A percentile compares a stretch with the other conserved stretches of the same genome.
These are phyloP conservation scores for Polypterus senegalus DNA, from an alignment of 2,113 vertebrate species.

Conservation along the genomic window DNA sequence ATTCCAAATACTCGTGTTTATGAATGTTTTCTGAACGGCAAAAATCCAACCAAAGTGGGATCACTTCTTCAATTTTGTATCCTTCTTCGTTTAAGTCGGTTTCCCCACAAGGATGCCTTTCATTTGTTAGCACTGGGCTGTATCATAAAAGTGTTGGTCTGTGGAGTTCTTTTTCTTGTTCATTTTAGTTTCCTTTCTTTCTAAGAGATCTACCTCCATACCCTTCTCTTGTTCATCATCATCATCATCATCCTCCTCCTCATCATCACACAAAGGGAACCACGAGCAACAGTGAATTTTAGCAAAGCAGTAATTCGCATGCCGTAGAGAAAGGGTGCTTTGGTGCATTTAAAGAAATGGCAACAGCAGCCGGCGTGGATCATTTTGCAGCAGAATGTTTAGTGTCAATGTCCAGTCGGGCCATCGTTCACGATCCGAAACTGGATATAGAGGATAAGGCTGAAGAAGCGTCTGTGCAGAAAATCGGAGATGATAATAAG, in stretches of 20 bases:
- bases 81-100: constrained; percentile 33
- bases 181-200: constrained; percentile 35
- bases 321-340: constrained; percentile 34
- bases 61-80: constrained; percentile 18
- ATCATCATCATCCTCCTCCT: constrained; percentile 3
- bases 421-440: constrained; percentile 64
- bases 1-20: constrained; percentile 27
- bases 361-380: constrained; percentile 64
- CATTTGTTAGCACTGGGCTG: constrained; percentile 49
- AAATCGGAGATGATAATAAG: constrained; percentile 52
- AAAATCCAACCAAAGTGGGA: constrained; percentile 28
- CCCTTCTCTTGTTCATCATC: no score
- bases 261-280: constrained; percentile 52
- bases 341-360: constrained; percentile 56
- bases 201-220: constrained; percentile 42
- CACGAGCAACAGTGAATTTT: constrained; percentile 26
- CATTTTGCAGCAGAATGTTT: constrained; percentile 97
- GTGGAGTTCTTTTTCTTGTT: no score
- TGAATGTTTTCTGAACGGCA: constrained; percentile 28
- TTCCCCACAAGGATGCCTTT: constrained; percentile 45
- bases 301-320: constrained; percentile 37
- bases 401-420: constrained; percentile 89
- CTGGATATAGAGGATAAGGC: constrained; percentile 54
- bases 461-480: constrained; percentile 44
- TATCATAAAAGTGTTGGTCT: constrained; percentile 31